Conservation (phyloP, 2,113 vertebrate genomes). For the Psilopsiagon aurifrons region DNA sequence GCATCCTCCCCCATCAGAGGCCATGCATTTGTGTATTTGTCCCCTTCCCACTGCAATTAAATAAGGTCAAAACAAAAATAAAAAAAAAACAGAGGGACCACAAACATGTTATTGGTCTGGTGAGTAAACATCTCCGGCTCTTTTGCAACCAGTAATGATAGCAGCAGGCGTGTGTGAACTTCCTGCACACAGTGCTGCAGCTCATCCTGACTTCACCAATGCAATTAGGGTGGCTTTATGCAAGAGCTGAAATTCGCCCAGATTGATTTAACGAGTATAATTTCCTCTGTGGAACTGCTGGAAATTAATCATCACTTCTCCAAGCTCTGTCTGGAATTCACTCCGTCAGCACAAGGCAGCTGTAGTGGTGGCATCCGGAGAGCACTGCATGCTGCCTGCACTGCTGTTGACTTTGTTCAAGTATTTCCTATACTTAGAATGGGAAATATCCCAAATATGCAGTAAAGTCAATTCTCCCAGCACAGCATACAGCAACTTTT, state of each 20-base stretch:
- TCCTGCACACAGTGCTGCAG: slow-evolving; percentile 36
- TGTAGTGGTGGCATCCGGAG: background rate
- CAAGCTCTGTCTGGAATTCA: background rate
- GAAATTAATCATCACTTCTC: slow-evolving; percentile 47
- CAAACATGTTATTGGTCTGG: slow-evolving; percentile 50
- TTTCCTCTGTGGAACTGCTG: slow-evolving; percentile 59
- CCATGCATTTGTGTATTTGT: background rate
- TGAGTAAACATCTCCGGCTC: slow-evolving; percentile 57
- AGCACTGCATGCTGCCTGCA: background rate
- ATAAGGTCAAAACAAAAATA: background rate
- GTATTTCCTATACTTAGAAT: background rate
- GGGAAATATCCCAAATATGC: slow-evolving; percentile 25
- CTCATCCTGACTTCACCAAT: background rate
- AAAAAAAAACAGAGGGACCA: background rate
- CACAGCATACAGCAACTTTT: background rate
- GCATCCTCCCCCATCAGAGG: background rate
- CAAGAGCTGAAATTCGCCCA: slow-evolving; percentile 29
- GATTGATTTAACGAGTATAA: slow-evolving; percentile 48
- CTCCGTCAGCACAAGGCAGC: slow-evolving; percentile 14
- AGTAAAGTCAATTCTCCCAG: background rate
- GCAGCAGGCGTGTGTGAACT: slow-evolving; percentile 36
- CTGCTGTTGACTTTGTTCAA: background rate
- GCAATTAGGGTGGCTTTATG: slow-evolving; percentile 45
- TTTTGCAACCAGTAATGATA: slow-evolving; percentile 66
- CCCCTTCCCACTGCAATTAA: background rate